Evolutionary conservation across 2,888 invertebrate species (phyloP).

Genomic region (Plagodis pulveraria): DNA sequence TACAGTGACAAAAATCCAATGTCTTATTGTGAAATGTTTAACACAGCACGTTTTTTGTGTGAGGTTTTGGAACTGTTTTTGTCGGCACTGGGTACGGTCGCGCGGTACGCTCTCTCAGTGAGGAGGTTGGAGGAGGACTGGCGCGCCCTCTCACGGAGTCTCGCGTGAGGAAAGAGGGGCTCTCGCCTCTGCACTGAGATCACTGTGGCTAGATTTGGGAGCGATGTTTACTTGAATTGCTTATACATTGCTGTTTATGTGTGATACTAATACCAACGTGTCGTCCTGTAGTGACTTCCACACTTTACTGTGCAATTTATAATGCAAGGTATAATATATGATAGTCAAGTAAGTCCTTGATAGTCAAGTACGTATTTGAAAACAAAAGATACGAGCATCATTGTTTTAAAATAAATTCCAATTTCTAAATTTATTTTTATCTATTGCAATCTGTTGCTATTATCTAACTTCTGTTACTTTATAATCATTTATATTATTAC

Average conservation of each 20-base stretch:
- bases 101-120: constrained; percentile 52
- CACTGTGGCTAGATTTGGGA: constrained; percentile 28
- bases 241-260: constrained; percentile 52
- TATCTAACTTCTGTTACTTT: too few relatives aligned
- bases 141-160: constrained; percentile 51
- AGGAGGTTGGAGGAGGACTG: constrained; percentile 71
- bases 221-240: constrained; percentile 57
- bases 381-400: too few relatives aligned
- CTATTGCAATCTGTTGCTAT: too few relatives aligned
- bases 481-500: too few relatives aligned
- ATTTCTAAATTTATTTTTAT: too few relatives aligned
- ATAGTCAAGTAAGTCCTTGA: too few relatives aligned
- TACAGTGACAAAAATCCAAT: constrained; percentile 72
- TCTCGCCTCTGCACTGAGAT: constrained; percentile 53
- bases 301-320: too few relatives aligned
- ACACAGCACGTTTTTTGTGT: constrained; percentile 74
- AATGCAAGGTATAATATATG: too few relatives aligned
- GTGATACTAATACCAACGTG: too few relatives aligned
- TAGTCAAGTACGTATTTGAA: too few relatives aligned
- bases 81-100: constrained; percentile 52
- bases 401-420: too few relatives aligned
- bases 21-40: constrained; percentile 52
- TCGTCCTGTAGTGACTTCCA: too few relatives aligned
- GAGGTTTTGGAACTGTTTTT: constrained; percentile 42
- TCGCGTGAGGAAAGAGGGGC: constrained; percentile 64